A percentile compares a stretch with the other conserved stretches of the same genome.
These are phyloP conservation scores for Orchestia grillus DNA, from an alignment of 1,140 invertebrate species.

Conservation along the genomic window DNA sequence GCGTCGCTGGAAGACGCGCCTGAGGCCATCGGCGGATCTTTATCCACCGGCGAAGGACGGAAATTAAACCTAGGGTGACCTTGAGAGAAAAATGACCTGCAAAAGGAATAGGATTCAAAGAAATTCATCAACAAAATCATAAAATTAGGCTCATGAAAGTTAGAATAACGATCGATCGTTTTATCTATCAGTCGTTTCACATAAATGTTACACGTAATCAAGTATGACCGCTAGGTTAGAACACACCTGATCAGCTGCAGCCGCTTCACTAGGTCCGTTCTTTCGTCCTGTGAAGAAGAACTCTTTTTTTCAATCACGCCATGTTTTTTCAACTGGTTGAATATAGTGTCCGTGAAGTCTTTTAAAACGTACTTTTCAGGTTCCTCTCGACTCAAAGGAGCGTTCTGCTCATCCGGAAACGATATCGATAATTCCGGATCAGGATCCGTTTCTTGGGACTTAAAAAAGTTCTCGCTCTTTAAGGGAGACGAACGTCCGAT, in stretches of 20 bases:
- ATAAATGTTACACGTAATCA: no score
- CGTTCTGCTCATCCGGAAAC: background rate
- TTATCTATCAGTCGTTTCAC: no score
- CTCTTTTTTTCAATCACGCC: background rate
- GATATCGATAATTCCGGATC: background rate
- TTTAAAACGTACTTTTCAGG: background rate
- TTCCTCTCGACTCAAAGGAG: background rate
- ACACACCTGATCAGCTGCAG: constrained; percentile 11
- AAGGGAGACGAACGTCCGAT: background rate
- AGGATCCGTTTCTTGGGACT: background rate
- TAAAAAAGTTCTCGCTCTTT: background rate
- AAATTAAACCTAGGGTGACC: background rate
- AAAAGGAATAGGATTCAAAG: background rate
- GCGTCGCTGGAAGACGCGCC: background rate
- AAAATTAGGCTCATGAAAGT: no score
- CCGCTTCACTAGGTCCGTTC: background rate
- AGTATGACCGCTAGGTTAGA: background rate
- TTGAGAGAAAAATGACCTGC: background rate
- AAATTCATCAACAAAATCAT: background rate
- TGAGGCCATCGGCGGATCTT: background rate
- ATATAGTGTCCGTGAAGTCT: background rate
- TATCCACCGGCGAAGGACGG: background rate
- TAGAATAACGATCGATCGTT: no score
- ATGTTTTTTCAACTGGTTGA: background rate
- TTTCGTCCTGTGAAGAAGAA: background rate